Percentiles rank a stretch among this genome's conserved stretches.
Evolutionary conservation across 2,888 invertebrate species (phyloP).

Genomic region (Callinectes sapidus): DNA sequence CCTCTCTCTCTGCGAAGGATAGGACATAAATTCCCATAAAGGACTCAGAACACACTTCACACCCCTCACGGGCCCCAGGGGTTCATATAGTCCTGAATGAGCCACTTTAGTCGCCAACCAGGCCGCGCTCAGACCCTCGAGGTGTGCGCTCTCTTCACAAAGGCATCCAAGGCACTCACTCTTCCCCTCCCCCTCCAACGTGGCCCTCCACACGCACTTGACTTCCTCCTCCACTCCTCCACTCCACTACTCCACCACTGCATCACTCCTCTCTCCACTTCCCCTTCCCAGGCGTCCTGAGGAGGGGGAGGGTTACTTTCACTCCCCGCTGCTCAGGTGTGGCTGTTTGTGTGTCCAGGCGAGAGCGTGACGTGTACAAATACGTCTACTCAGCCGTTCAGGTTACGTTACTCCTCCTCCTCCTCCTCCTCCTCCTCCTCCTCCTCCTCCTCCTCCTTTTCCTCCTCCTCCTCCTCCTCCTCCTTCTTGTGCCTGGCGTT

Average conservation of each 20-base stretch:
- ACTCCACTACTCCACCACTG: not conserved
- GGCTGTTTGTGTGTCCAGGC: conserved; percentile 29
- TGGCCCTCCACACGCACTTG: not conserved
- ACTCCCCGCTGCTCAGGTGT: conserved; percentile 18
- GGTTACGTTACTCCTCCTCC: conserved; percentile 23
- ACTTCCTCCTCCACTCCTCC: conserved; percentile 26
- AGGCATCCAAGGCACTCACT: conserved; percentile 23
- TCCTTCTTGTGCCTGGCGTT: not conserved
- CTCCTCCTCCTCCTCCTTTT: conserved; percentile 24
- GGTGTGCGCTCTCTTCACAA: conserved; percentile 17
- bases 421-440: conserved; percentile 27
- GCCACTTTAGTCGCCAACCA: conserved; percentile 12
- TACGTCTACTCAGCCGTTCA: conserved; percentile 31
- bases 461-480: conserved; percentile 20
- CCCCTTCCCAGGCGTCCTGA: not conserved
- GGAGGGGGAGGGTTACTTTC: not conserved
- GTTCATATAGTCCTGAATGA: conserved; percentile 30
- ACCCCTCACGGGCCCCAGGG: conserved; percentile 3
- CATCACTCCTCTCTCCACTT: conserved; percentile 3
- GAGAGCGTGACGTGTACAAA: conserved; percentile 31
- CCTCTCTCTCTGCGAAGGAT: not conserved
- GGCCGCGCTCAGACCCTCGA: conserved; percentile 5
- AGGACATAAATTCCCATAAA: conserved; percentile 34
- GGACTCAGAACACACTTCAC: conserved; percentile 20
- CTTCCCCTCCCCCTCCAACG: not conserved